phyloP scores from a whole-genome alignment of 2,113 vertebrate genomes.

The Heliornis fulica region DNA sequence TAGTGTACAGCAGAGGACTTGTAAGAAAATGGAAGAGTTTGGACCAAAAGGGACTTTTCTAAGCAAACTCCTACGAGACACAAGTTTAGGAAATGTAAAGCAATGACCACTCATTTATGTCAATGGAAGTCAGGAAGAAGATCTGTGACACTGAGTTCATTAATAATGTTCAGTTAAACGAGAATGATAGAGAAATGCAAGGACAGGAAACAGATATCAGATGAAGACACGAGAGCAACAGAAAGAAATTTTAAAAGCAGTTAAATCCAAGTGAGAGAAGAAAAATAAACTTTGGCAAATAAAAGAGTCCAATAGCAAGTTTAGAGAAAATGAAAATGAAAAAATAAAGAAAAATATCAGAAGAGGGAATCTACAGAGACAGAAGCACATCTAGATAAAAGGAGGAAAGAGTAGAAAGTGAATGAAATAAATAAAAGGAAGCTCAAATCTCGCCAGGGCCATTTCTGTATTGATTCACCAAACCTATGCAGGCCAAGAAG shows the following conservation, averaged over 20 bases:
- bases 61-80: neutral
- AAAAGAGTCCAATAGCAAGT: neutral
- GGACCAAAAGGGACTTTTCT: neutral
- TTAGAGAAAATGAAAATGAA: neutral
- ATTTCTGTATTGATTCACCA: neutral
- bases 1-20: neutral
- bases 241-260: neutral
- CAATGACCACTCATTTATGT: neutral
- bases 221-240: neutral
- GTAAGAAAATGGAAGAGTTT: neutral
- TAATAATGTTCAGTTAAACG: neutral
- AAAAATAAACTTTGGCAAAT: neutral
- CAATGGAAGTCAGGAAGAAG: neutral
- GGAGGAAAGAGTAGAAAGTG: neutral
- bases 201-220: neutral
- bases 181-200: neutral
- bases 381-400: neutral
- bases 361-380: neutral
- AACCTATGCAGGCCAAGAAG: neutral
- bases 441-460: neutral
- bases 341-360: accelerated
- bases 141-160: neutral
- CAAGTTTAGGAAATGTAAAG: neutral
- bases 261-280: neutral
- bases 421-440: neutral